Evolutionary conservation across 1,140 invertebrate genomes (phyloP), one percentile per base, ranked within the genome.

Genomic region (Cherax quadricarinatus): DNA sequence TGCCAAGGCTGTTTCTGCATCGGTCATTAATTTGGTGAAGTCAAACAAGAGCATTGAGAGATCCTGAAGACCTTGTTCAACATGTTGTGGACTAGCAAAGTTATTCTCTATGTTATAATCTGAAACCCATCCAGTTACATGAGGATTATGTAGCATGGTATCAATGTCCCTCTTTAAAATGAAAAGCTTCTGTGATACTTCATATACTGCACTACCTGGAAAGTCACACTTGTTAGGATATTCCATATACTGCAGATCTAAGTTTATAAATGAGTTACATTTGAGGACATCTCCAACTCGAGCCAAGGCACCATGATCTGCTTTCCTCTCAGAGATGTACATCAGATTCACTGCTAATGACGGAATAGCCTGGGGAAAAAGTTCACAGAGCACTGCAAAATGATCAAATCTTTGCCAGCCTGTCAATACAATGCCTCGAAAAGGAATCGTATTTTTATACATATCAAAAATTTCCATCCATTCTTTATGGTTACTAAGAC

Each of bases 371-470:
- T 96, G 96, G 1, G 98, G 97, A 24, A 99, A 95, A 7, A 99
- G 95, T 95, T 99, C 99, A 95, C 98, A 99, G 21, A 99, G 96
- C 0, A 98, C 97, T 5, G 98, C 98, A 95, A 98, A 98, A 95
- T 99, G 99, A 95, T 99, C 98, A 94, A 98, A 99, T 93, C 97
- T 95, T 93, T 97, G 97, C 97, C 97, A 97, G 0, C 97, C 95
- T 51, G 94, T 94, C 18, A 94, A 70, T 49, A 92, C 94, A 62
- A 95, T 91, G 12, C 97, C 97, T 92, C 96, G 94, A 91, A 97
- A 96, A 14, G 96, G 95, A 14, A 95, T 94, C 93, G 96, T 95
- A 18, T 96, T 95, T 10, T 94, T 94, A 91, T 94, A 94, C 84
- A 94, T 89, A n/a, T 94, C 91, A 75, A 91, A 93, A 9, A 95